phyloP scores from a whole-genome alignment of 1,140 invertebrate species.

The Metopolophium dirhodum region DNA sequence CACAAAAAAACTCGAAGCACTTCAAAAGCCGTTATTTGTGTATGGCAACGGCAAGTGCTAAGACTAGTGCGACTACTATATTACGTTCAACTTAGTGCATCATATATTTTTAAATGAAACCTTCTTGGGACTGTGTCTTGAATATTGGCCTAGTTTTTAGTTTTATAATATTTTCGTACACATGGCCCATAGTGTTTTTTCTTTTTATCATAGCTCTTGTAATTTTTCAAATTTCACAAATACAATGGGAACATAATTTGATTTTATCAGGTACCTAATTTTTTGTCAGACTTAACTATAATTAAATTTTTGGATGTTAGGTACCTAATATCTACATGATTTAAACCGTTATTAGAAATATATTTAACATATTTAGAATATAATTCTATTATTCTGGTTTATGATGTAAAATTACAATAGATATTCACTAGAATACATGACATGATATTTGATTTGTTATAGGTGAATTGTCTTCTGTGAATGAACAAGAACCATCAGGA shows the following conservation, averaged over 20 bases:
- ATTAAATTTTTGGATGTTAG: neutral
- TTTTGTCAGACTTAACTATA: neutral
- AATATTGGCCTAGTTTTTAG: conserved; percentile 17
- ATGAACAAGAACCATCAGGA: conserved; percentile 71
- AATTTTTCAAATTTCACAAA: conserved; percentile 1
- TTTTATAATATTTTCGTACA: neutral
- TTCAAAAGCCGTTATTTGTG: conserved; percentile 50
- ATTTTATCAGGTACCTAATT: neutral
- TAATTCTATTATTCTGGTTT: neutral
- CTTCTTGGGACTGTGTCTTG: neutral
- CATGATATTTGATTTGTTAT: conserved; percentile 59
- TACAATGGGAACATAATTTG: neutral
- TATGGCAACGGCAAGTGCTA: neutral
- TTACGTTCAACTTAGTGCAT: conserved; percentile 23
- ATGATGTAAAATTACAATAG: neutral
- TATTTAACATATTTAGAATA: neutral
- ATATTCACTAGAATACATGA: neutral
- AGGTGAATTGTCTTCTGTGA: conserved; percentile 74
- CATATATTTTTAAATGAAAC: conserved; percentile 26
- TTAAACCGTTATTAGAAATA: neutral
- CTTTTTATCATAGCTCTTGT: neutral
- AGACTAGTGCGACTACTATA: neutral
- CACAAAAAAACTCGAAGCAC: conserved; percentile 8
- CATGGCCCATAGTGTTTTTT: neutral
- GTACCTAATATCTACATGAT: neutral